Evolutionary conservation across 2,888 invertebrate species (phyloP).

Genomic region (Clunio marinus): DNA sequence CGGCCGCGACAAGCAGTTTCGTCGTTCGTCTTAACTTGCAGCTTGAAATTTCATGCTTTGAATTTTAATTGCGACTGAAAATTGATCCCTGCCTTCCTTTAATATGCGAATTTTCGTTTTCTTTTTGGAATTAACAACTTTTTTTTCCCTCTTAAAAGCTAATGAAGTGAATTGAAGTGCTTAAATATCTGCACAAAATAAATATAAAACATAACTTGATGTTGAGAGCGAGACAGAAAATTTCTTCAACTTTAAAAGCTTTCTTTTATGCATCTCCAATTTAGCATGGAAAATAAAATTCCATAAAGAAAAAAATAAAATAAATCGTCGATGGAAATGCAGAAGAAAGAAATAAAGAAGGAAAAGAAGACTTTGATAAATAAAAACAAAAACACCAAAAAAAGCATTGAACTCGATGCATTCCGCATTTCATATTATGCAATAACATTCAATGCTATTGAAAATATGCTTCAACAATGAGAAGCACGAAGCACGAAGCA

Average conservation of each 20-base stretch:
- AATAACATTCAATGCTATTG: constrained; percentile 14
- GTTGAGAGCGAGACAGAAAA: not conserved
- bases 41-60: not conserved
- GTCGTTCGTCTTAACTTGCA: not conserved
- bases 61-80: no score
- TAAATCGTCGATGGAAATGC: not conserved
- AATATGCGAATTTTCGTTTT: no score
- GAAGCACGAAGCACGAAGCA: constrained; percentile 11
- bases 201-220: no score
- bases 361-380: not conserved
- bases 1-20: not conserved
- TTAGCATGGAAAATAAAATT: constrained; percentile 16
- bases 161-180: not conserved
- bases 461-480: not conserved
- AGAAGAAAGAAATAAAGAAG: not conserved
- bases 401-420: constrained; percentile 38
- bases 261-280: not conserved
- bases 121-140: not conserved
- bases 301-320: not conserved
- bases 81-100: no score
- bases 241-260: not conserved
- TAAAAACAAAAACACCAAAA: constrained; percentile 35
- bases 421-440: constrained; percentile 38
- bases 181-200: not conserved
- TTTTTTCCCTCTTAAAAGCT: not conserved